Percentiles rank a stretch among this genome's conserved stretches.
phyloP scores from a whole-genome alignment of 2,888 invertebrate species.

The Tetranychus piercei region DNA sequence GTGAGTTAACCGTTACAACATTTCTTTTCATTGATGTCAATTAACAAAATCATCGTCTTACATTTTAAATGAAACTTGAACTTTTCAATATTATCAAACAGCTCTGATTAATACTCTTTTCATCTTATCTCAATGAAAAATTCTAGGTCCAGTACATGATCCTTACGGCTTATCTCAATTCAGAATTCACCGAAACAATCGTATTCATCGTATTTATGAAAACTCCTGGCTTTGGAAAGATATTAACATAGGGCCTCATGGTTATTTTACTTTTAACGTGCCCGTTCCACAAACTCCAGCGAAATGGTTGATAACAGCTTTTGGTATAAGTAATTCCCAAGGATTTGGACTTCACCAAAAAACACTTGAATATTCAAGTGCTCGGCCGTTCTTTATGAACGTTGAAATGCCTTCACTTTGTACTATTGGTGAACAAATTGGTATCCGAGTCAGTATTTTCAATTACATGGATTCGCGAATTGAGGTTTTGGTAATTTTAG shows the following conservation, averaged over 20 bases:
- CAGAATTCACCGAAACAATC: constrained; percentile 48
- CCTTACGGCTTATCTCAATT: constrained; percentile 23
- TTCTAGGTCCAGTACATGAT: constrained; percentile 14
- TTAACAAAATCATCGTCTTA: not conserved
- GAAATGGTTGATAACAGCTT: constrained; percentile 80
- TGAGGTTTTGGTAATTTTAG: constrained; percentile 50
- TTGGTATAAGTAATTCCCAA: constrained; percentile 64
- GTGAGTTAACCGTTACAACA: not conserved
- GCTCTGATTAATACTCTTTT: not conserved
- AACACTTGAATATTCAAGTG: constrained; percentile 67
- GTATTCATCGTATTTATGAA: constrained; percentile 73
- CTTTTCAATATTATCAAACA: too few relatives aligned
- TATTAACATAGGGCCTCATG: constrained; percentile 72
- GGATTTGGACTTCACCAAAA: constrained; percentile 70
- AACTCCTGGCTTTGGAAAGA: constrained; percentile 91
- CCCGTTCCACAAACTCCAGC: constrained; percentile 67
- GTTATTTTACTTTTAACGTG: constrained; percentile 63
- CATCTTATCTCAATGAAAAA: not conserved
- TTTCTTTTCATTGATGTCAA: not conserved
- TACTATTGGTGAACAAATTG: constrained; percentile 79
- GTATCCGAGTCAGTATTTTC: constrained; percentile 74
- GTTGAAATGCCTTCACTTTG: constrained; percentile 70
- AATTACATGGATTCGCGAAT: constrained; percentile 72
- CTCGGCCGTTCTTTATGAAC: constrained; percentile 80
- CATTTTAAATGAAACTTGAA: too few relatives aligned